These are phyloP conservation scores for Lobophora halterata DNA, from an alignment of 2,888 invertebrate species.

Conservation along the genomic window DNA sequence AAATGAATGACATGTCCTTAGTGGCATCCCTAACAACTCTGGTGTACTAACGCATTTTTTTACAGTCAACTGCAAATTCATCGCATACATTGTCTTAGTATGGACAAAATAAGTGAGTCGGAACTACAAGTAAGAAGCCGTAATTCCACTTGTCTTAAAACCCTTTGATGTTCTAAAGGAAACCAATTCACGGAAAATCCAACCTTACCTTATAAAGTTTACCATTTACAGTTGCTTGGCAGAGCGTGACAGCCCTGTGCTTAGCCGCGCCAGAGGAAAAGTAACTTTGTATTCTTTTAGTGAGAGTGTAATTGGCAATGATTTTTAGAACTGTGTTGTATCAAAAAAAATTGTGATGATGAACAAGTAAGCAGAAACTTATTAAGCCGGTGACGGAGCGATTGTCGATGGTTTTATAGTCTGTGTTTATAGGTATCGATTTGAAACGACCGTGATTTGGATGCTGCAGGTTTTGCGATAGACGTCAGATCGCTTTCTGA, in stretches of 20 bases:
- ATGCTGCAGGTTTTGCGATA: constrained; percentile 18
- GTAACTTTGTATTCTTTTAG: constrained; percentile 24
- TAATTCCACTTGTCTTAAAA: constrained; percentile 46
- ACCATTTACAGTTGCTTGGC: constrained; percentile 26
- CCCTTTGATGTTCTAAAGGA: constrained; percentile 45
- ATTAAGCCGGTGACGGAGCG: constrained; percentile 69
- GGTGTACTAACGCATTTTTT: constrained; percentile 45
- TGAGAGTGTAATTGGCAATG: constrained; percentile 3
- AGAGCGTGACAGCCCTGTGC: constrained; percentile 8
- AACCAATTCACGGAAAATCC: constrained; percentile 27
- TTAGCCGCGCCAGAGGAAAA: background rate
- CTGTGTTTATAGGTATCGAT: constrained; percentile 36
- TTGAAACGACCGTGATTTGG: constrained; percentile 22
- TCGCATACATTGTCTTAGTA: constrained; percentile 71
- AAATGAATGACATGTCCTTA: constrained; percentile 6
- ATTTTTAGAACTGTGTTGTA: constrained; percentile 1
- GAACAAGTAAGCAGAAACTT: constrained; percentile 69
- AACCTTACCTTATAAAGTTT: constrained; percentile 15
- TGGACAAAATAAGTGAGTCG: constrained; percentile 73
- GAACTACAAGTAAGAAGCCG: constrained; percentile 64
- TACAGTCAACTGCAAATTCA: constrained; percentile 59
- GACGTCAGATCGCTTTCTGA: too few species aligned
- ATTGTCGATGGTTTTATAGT: constrained; percentile 57
- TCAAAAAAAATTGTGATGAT: constrained; percentile 62
- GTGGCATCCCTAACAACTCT: constrained; percentile 43